Conservation (phyloP, 2,888 invertebrate genomes). For the Trachelus troglodyta region DNA sequence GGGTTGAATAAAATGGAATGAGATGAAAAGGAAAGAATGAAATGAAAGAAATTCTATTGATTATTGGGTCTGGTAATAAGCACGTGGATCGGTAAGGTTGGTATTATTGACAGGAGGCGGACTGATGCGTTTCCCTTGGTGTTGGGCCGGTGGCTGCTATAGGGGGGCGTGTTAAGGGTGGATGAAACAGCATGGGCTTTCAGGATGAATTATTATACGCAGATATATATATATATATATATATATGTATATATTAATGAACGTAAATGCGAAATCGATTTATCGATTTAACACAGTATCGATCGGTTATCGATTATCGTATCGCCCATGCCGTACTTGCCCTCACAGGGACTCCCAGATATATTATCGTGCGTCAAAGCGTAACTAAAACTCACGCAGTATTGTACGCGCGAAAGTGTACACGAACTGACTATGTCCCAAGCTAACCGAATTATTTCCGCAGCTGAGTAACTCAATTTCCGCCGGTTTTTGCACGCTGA, state of each 20-base stretch:
- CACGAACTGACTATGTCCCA: background rate
- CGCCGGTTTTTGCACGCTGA: slow-evolving; percentile 39
- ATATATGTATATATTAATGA: background rate
- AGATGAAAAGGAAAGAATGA: slow-evolving; percentile 8
- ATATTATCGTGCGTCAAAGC: background rate
- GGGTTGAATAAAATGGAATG: background rate
- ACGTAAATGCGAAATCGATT: background rate
- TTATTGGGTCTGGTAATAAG: slow-evolving; percentile 24
- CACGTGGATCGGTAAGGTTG: slow-evolving; percentile 25
- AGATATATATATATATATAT: background rate
- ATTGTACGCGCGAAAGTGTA: background rate
- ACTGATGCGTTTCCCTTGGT: slow-evolving; percentile 20
- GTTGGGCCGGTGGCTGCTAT: background rate
- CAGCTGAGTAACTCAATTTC: slow-evolving; percentile 39
- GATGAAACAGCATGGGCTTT: background rate
- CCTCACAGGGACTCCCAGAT: background rate
- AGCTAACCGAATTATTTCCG: slow-evolving; percentile 26
- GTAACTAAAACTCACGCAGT: background rate
- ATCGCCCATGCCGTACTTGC: background rate
- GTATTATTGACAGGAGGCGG: slow-evolving; percentile 35
- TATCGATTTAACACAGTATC: background rate
- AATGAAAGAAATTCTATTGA: slow-evolving; percentile 4
- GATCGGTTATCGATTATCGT: background rate
- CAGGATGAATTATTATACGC: background rate
- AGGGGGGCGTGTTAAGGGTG: background rate